Evolutionary conservation across 2,113 vertebrate species (phyloP), one percentile per base, ranked within the genome.

Genomic region (Telmatochromis brachygnathus): DNA sequence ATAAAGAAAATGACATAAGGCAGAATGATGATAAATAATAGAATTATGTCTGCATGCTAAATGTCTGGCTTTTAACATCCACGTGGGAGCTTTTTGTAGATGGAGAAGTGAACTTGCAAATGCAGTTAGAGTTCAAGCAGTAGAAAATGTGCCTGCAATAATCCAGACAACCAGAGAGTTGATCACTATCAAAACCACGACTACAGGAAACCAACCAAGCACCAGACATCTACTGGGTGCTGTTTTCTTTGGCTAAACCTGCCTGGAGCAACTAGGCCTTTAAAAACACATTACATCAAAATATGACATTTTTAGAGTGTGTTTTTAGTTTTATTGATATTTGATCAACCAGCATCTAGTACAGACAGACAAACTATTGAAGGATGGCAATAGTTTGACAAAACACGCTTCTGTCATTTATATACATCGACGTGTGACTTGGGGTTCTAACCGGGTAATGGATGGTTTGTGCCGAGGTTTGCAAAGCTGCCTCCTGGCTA

Each of bases 291-390:
- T 23, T 23, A 23, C 21, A 9, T 62, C 6, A 62, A 35, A 75
- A 47, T 17, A 28, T 28, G 0, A 28, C 0, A 3, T 30, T 77
- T 47, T 49, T 45, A 49, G 15, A 49, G 10, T 12, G 13, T 2
- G 14, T 75, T 0, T 75, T 45, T 75, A 28, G 1, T 28, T 75
- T 75, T 49, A 7, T 45, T 0, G 68, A 45, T 45, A 26, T 47
- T 75, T 19, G 4, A 47, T 75, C 1, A 11, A 13, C 17, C 26
- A 51, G 42, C 45, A 30, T 77, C 26, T 5, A 45, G 21, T 73
- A 45, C 68, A 73, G 39, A 42, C 10, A 28, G 14, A 28, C 39
- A 75, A 75, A 75, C 42, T 49, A 75, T 12, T 19, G n/a, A 6
- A 26, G 5, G 68, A 26, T 10, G 13, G 21, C 5, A 70, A 0